Evolutionary conservation across 2,113 vertebrate species (phyloP).

Genomic region (Fulmarus glacialis): DNA sequence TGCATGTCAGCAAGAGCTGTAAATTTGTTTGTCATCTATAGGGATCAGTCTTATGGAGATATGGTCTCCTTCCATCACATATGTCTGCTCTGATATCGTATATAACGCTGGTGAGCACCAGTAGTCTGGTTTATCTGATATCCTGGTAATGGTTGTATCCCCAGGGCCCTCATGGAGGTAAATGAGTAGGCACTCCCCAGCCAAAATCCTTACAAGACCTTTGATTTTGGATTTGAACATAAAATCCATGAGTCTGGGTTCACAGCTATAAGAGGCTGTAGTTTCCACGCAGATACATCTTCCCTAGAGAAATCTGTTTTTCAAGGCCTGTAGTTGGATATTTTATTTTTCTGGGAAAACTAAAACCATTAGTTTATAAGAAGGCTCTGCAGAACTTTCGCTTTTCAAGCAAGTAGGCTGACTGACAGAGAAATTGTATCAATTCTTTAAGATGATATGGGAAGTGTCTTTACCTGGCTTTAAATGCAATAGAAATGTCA

Average conservation of each 20-base stretch:
- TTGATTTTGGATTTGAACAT: background rate
- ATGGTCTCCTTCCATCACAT: background rate
- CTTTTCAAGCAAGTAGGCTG: background rate
- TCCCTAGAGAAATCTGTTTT: background rate
- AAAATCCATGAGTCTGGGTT: background rate
- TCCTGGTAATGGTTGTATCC: background rate
- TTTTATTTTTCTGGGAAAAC: background rate
- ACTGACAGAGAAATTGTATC: background rate
- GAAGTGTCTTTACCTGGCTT: background rate
- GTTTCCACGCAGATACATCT: background rate
- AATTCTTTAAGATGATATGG: background rate
- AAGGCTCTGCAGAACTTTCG: background rate
- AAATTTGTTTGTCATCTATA: background rate
- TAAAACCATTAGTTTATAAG: background rate
- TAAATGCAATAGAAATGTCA: background rate
- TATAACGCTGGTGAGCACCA: background rate
- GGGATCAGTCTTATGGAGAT: background rate
- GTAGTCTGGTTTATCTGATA: background rate
- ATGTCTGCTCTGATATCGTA: background rate
- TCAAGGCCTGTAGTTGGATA: background rate
- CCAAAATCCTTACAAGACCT: background rate
- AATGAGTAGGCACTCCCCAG: background rate
- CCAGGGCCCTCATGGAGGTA: background rate
- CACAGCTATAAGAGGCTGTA: background rate
- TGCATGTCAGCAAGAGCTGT: background rate